Base-by-base conservation (phyloP, 2,113 vertebrate genomes). In the Ardeotis arabs region DNA sequence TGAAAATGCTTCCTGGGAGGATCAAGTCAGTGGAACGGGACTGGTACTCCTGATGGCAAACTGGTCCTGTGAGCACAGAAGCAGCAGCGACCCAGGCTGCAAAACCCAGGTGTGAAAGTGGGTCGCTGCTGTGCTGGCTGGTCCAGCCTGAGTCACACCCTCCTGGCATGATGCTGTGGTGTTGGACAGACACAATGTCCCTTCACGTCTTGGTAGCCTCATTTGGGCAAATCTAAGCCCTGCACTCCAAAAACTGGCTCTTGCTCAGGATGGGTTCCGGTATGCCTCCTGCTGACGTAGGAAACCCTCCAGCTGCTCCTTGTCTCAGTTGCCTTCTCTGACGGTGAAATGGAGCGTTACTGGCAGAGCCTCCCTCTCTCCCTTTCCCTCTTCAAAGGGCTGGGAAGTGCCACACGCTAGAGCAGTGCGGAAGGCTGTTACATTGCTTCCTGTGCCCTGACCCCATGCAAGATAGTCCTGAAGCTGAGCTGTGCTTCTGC, bases 201-300 rank as follows among this genome's bases (percentile, higher is more conserved):
- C 22, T 60, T 67, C 20, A 2, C 9, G 45, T n/a, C 58, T 66
- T 33, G 21, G 25, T 23, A n/a, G 27, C 21, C 45, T 70, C 41
- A 33, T 14, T 27, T 60, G 74, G 18, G 18, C 35, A n/a, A 84
- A 47, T 22, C 19, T 37, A 28, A 89, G 24, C 21, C 23, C 28
- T 75, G 50, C 47, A 23, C 33, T 55, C 41, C 73, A 28, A 52
- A 29, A 80, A 33, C 9, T 16, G 59, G 5, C 58, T 82, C 31
- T 76, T 58, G 12, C 39, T 56, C n/a, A 31, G 49, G 15, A 29
- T 4, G n/a, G 10, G 22, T 56, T 68, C 74, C 90, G 35, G 6
- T 63, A 45, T 47, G 33, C 39, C 39, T 69, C 21, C 28, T 0
- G 2, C 37, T n/a, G 74, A 52, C 25, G 70, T 25, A 17, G 0